Evolutionary conservation across 2,113 vertebrate species (phyloP), one percentile per base, ranked within the genome.

Genomic region (Mormoops blainvillei): DNA sequence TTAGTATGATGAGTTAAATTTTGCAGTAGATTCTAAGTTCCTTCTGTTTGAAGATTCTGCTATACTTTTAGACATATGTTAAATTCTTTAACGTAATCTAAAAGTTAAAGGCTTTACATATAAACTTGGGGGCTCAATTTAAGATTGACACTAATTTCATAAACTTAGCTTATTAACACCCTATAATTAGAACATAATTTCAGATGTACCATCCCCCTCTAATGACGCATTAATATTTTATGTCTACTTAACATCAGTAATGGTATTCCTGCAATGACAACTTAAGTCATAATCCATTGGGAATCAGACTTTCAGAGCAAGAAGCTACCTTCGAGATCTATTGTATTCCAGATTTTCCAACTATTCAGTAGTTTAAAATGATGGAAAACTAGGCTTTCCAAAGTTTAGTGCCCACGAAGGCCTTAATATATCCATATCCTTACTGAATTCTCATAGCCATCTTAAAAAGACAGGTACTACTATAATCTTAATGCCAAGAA

Each of bases 61-160:
- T 89, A 56, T 50, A 76, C 5, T 50, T 95, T 91, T 18, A 78
- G 28, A 68, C 4, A 61, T 52, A 65, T 33, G 4, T 65, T 77
- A 76, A 85, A 85, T 85, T 95, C 36, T 80, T 14, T 85, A 71
- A 85, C 12, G 18, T 95, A 82, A 77, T 41, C n/a, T 65, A 43
- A 89, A 97, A 89, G 24, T 48, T 86, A 67, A 94, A 96, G 65
- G 24, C n/a, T 91, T 70, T n/a, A 93, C 33, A 50, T 43, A 67
- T 68, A 80, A 70, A 87, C 15, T n/a, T 83, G 9, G n/a, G 61
- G 14, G n/a, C n/a, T n/a, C n/a, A n/a, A n/a, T 26, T 97, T 36
- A 77, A 91, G 38, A 41, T 2, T 43, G 19, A 38, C 18, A 61
- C 19, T 87, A 94, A 80, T n/a, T 61, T 45, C 38, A 31, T 68